Percentiles rank a stretch among this genome's conserved stretches.
Evolutionary conservation across 1,140 invertebrate genomes (phyloP).

Genomic region (Aphelenchoides fujianensis): DNA sequence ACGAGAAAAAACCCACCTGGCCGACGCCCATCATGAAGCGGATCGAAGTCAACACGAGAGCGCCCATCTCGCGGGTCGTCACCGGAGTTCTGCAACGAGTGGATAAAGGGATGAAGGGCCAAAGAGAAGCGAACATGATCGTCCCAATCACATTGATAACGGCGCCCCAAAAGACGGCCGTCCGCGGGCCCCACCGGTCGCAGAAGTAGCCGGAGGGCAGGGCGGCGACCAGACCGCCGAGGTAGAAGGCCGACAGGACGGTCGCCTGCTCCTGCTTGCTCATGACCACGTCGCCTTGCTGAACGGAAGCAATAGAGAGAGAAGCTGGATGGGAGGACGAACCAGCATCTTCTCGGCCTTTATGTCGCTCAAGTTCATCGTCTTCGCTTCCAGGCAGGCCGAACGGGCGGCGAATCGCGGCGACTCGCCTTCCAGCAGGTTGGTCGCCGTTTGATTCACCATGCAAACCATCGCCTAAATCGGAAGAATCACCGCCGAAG

Average conservation of each 20-base stretch:
- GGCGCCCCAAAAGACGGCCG: slow-evolving; percentile 53
- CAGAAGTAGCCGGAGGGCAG: slow-evolving; percentile 49
- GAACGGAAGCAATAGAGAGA: too few relatives aligned
- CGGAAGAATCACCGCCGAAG: too few relatives aligned
- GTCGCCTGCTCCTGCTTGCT: slow-evolving; percentile 51
- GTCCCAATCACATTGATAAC: slow-evolving; percentile 57
- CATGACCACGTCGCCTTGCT: slow-evolving; percentile 55
- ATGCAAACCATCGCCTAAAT: slow-evolving; percentile 51
- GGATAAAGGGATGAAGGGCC: too few relatives aligned
- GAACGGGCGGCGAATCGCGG: slow-evolving; percentile 22
- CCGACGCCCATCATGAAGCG: slow-evolving; percentile 58
- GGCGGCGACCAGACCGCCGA: slow-evolving; percentile 52
- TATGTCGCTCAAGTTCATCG: too few relatives aligned
- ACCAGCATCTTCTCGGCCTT: too few relatives aligned
- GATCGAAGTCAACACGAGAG: slow-evolving; percentile 29
- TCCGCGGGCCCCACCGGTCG: slow-evolving; percentile 46
- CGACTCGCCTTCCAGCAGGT: slow-evolving; percentile 13
- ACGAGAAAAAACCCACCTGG: too few relatives aligned
- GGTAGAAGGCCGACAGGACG: slow-evolving; percentile 59
- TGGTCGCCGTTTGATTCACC: slow-evolving; percentile 48
- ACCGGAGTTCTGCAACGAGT: too few relatives aligned
- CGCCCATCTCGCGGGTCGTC: slow-evolving; percentile 39
- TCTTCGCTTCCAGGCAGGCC: too few relatives aligned
- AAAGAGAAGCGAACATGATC: too few relatives aligned
- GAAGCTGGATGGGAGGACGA: too few relatives aligned